Evolutionary conservation across 92 coral and sea anemone genomes (phyloP).

Genomic region (Phenganax subtilis): DNA sequence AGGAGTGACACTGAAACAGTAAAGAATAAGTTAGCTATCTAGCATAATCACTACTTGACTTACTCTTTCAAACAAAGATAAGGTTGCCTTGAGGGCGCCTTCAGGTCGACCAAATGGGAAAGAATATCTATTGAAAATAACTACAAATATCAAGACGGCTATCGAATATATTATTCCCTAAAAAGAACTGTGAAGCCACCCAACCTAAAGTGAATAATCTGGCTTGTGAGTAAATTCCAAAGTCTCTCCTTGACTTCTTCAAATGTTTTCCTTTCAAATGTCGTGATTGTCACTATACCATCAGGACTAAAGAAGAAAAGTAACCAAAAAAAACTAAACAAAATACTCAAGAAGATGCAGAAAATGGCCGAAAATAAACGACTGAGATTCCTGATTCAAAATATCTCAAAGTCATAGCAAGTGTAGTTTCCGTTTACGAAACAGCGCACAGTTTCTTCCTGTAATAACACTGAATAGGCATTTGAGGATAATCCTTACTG

Average conservation of each 20-base stretch:
- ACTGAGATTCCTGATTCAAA: not conserved
- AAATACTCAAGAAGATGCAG: not conserved
- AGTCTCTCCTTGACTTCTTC: conserved; percentile 88
- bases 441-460: no score
- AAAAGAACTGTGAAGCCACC: not conserved
- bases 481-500: no score
- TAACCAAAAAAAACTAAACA: no score
- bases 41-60: conserved; percentile 2
- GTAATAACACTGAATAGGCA: no score
- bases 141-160: not conserved
- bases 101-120: conserved; percentile 99
- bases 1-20: not conserved
- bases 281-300: conserved; percentile 85
- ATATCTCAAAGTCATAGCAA: not conserved
- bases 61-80: conserved; percentile 95
- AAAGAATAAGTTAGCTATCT: not conserved
- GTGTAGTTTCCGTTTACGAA: no score
- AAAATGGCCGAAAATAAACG: not conserved
- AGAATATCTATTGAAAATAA: conserved; percentile 57
- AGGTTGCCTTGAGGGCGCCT: conserved; percentile 91
- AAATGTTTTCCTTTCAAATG: conserved; percentile 73
- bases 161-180: not conserved
- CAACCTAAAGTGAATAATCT: conserved; percentile 86
- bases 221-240: conserved; percentile 85
- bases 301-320: conserved; percentile 64